Evolutionary conservation across 2,888 invertebrate species (phyloP).

Genomic region (Chaitophorus viminalis): DNA sequence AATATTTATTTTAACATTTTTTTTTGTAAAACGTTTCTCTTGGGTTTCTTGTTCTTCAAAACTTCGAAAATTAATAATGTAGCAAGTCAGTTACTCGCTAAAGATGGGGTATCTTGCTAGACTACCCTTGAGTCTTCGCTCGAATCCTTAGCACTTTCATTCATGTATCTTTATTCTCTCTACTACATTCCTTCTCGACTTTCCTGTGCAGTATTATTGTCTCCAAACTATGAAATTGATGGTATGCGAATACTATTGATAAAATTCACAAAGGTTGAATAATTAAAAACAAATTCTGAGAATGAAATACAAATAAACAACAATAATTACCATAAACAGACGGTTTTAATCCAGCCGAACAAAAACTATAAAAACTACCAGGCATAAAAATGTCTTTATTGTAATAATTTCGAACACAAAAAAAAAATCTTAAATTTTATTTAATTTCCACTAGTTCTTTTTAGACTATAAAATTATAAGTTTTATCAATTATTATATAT

Average conservation of each 20-base stretch:
- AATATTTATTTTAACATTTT: constrained; percentile 36
- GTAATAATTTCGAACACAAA: not conserved
- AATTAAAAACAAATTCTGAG: constrained; percentile 10
- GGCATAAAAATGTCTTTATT: not conserved
- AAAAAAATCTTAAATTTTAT: no score
- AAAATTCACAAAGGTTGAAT: constrained; percentile 28
- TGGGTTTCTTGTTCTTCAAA: not conserved
- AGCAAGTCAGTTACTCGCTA: not conserved
- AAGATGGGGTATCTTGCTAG: no score
- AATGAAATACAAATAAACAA: not conserved
- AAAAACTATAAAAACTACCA: not conserved
- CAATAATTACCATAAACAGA: not conserved
- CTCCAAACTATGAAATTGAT: constrained; percentile 18
- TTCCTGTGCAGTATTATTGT: not conserved
- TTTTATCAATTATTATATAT: no score
- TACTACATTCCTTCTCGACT: not conserved
- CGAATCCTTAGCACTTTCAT: not conserved
- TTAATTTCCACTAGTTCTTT: no score
- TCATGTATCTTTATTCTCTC: not conserved
- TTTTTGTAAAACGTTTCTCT: constrained; percentile 20
- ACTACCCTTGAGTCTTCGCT: not conserved
- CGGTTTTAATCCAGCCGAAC: not conserved
- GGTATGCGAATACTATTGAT: constrained; percentile 18
- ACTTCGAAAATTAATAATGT: constrained; percentile 18
- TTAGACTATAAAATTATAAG: no score